A percentile compares a stretch with the other conserved stretches of the same genome.
phyloP scores from a whole-genome alignment of 2,113 vertebrate genomes.

The Prinia subflava region DNA sequence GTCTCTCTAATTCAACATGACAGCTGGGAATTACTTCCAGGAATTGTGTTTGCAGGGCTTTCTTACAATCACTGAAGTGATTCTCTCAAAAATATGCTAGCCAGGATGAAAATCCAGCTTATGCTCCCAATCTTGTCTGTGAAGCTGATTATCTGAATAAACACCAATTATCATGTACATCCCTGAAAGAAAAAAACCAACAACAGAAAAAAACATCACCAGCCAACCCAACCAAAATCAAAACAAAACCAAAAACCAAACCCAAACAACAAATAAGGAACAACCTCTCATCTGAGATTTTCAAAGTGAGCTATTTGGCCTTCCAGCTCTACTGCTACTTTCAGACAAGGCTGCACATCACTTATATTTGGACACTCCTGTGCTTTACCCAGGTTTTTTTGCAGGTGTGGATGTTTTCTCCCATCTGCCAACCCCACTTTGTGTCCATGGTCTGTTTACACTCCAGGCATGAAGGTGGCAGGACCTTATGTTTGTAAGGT shows the following conservation, averaged over 20 bases:
- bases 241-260: neutral
- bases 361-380: rapidly evolving
- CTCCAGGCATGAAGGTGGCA: neutral
- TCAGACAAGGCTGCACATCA: neutral
- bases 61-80: neutral
- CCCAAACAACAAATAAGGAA: neutral
- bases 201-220: neutral
- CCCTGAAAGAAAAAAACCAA: neutral
- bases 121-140: neutral
- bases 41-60: neutral
- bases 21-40: slow-evolving; percentile 22
- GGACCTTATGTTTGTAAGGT: neutral
- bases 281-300: neutral
- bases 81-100: neutral
- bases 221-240: neutral
- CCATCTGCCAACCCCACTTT: neutral
- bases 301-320: neutral
- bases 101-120: neutral
- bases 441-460: neutral
- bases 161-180: neutral
- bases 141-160: neutral
- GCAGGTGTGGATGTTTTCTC: neutral
- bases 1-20: slow-evolving; percentile 25
- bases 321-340: neutral
- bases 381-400: neutral